These are phyloP conservation scores for Myrmecobius fasciatus DNA, from an alignment of 2,113 vertebrate genomes.

Conservation along the genomic window DNA sequence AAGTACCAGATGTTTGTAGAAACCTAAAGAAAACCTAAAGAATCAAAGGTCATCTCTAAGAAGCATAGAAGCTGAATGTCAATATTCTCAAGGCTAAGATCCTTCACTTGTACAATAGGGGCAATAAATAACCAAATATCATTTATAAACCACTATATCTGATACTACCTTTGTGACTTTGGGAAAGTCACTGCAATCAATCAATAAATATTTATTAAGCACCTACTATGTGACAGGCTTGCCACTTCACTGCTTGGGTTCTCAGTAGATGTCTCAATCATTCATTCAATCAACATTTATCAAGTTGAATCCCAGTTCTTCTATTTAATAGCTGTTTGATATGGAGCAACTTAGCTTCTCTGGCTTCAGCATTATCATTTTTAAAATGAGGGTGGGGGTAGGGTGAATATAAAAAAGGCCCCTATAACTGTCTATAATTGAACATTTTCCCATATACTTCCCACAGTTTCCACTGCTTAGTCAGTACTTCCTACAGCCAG, in stretches of 20 bases:
- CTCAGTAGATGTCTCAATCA: too few relatives aligned
- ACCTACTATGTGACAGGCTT: background rate
- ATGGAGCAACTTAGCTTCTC: background rate
- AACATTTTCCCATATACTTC: background rate
- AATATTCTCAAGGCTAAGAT: background rate
- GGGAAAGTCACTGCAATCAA: background rate
- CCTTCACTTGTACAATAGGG: background rate
- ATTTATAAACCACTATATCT: background rate
- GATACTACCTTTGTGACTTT: background rate
- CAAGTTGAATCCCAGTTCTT: too few relatives aligned
- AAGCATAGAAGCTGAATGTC: background rate
- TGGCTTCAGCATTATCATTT: background rate
- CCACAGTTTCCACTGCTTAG: background rate
- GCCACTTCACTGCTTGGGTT: background rate
- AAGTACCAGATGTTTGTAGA: background rate
- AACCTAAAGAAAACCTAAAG: background rate
- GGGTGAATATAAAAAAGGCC: background rate
- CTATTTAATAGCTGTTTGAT: background rate
- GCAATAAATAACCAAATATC: background rate
- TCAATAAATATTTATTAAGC: background rate
- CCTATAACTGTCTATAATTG: background rate
- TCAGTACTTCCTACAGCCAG: background rate
- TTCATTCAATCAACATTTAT: background rate
- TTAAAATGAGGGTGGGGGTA: background rate
- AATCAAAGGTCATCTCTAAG: background rate